Evolutionary conservation across 2,113 vertebrate genomes (phyloP).

Genomic region (Acrocephalus kingi): DNA sequence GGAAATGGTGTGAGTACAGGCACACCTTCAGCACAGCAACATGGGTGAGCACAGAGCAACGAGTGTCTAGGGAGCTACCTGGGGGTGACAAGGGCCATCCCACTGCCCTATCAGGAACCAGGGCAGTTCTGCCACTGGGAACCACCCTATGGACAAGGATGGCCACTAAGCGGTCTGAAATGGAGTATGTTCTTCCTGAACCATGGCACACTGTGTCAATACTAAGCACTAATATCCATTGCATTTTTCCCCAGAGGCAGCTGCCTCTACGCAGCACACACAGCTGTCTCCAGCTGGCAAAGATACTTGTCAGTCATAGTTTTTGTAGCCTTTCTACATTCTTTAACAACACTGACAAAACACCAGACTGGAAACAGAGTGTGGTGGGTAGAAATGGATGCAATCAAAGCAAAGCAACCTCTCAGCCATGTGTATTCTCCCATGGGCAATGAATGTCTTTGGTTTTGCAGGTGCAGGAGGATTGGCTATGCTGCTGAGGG

Average conservation of each 20-base stretch:
- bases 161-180: fast-evolving
- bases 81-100: background rate
- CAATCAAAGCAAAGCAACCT: background rate
- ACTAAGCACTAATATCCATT: fast-evolving
- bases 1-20: background rate
- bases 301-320: background rate
- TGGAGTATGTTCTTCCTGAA: background rate
- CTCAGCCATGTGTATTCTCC: background rate
- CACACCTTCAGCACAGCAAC: background rate
- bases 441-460: constrained; percentile 43
- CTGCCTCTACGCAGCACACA: background rate
- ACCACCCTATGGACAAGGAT: background rate
- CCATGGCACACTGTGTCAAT: fast-evolving
- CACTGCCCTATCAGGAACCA: background rate
- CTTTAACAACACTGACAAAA: background rate
- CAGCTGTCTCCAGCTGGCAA: background rate
- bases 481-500: background rate
- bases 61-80: background rate
- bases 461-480: constrained; percentile 48
- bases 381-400: background rate
- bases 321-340: background rate
- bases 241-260: background rate
- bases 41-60: background rate
- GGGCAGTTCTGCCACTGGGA: background rate
- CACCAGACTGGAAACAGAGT: background rate